phyloP scores from a whole-genome alignment of 1,140 invertebrate genomes.

The Idris sp. region DNA sequence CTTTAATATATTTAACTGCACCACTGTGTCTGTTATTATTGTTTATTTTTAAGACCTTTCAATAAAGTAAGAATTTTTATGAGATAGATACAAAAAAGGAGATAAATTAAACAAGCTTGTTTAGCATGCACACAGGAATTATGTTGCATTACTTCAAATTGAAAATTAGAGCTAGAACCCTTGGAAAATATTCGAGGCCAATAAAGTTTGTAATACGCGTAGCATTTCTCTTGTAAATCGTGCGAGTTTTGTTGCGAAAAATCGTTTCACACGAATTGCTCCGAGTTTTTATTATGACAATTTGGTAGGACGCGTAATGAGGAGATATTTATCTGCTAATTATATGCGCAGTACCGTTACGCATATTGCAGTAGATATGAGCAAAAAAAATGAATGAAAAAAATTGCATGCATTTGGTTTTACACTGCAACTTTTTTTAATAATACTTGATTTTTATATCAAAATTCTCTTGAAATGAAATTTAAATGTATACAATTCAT shows the following conservation, averaged over 20 bases:
- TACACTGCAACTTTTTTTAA: too few relatives aligned
- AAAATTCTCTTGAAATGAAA: too few relatives aligned
- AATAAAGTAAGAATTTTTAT: too few relatives aligned
- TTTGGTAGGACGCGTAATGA: conserved; percentile 15
- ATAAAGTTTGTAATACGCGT: conserved; percentile 27
- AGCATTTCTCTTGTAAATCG: conserved; percentile 37
- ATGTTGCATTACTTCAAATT: conserved; percentile 14
- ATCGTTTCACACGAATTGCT: conserved; percentile 18
- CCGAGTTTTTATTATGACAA: conserved; percentile 45
- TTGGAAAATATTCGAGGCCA: conserved; percentile 29
- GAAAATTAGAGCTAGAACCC: conserved; percentile 15
- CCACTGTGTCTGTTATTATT: too few relatives aligned
- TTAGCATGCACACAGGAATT: neutral
- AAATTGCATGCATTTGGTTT: conserved; percentile 16
- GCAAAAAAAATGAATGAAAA: neutral
- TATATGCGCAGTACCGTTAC: conserved; percentile 27
- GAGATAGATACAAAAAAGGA: too few relatives aligned
- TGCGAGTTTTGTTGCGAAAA: conserved; percentile 13
- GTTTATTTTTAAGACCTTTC: too few relatives aligned
- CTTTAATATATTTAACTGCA: too few relatives aligned
- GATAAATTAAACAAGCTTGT: too few relatives aligned
- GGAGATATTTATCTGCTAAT: conserved; percentile 56
- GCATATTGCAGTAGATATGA: conserved; percentile 15
- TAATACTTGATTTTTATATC: too few relatives aligned
- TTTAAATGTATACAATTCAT: too few relatives aligned